A percentile compares a stretch with the other conserved stretches of the same genome.
Evolutionary conservation across 1,140 invertebrate species (phyloP).

Genomic region (Laupala kohalensis): DNA sequence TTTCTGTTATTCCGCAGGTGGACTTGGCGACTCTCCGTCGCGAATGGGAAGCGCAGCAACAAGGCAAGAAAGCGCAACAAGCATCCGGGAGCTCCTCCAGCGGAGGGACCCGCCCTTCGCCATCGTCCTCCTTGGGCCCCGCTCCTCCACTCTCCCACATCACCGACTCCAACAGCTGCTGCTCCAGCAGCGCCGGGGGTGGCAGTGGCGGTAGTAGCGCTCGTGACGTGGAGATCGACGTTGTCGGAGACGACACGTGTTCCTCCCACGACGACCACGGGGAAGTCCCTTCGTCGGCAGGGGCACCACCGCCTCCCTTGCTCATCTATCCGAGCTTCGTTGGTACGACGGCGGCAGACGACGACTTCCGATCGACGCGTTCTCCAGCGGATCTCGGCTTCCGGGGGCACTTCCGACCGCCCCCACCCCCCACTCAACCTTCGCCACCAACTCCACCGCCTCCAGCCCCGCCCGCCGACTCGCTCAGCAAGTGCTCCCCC

Average conservation of each 20-base stretch:
- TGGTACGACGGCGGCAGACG: no score
- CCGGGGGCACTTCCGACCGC: no score
- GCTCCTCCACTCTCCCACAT: neutral
- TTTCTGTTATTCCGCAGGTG: no score
- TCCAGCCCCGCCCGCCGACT: neutral
- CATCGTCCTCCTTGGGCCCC: neutral
- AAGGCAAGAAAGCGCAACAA: no score
- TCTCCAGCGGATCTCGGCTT: no score
- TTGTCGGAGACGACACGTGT: conserved; percentile 42
- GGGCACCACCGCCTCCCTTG: neutral
- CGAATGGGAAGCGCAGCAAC: conserved; percentile 41
- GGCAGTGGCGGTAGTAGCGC: neutral
- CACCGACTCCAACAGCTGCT: conserved; percentile 7
- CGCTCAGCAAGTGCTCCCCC: neutral
- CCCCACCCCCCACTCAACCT: no score
- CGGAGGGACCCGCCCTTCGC: neutral
- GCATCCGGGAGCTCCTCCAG: neutral
- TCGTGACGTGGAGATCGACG: conserved; percentile 49
- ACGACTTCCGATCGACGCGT: no score
- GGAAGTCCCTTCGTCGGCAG: neutral
- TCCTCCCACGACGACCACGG: conserved; percentile 38
- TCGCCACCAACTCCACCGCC: no score
- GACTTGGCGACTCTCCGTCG: conserved; percentile 63
- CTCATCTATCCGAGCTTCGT: no score
- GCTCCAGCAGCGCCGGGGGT: neutral